Evolutionary conservation across 2,797 vertebrate genomes (phyloP).

Genomic region (Halcyon smyrnensis): DNA sequence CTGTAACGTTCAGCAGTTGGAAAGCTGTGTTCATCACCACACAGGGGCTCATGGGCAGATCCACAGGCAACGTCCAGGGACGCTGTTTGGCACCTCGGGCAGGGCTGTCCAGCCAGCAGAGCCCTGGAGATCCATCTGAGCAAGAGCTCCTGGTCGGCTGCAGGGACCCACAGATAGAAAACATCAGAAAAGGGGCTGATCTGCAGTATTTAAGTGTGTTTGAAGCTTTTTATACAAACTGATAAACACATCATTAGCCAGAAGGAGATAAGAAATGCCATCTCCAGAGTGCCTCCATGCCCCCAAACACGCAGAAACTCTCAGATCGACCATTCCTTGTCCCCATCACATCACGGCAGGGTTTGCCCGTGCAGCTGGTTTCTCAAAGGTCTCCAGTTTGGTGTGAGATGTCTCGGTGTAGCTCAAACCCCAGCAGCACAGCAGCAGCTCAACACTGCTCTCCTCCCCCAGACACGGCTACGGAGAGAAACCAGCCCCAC

Average conservation of each 20-base stretch:
- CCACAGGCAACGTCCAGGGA: accelerated
- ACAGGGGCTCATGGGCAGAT: accelerated
- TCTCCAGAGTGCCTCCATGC: accelerated
- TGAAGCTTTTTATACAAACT: background rate
- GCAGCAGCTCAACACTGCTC: accelerated
- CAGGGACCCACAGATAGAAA: background rate
- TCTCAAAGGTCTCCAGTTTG: background rate
- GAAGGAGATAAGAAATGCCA: background rate
- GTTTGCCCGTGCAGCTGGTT: accelerated
- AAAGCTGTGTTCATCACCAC: background rate
- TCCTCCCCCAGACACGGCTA: background rate
- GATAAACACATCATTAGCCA: accelerated
- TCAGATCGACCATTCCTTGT: background rate
- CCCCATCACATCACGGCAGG: accelerated
- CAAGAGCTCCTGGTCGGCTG: background rate
- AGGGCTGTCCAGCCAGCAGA: background rate
- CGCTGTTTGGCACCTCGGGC: background rate
- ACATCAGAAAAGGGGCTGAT: background rate
- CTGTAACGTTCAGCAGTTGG: accelerated
- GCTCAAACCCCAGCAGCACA: background rate
- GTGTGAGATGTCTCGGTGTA: accelerated
- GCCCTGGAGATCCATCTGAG: background rate
- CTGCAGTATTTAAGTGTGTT: too few relatives aligned
- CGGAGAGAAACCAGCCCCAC: background rate
- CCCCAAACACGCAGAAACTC: accelerated